phyloP scores from a whole-genome alignment of 2,888 invertebrate genomes.

The Pyrochroa serraticornis region DNA sequence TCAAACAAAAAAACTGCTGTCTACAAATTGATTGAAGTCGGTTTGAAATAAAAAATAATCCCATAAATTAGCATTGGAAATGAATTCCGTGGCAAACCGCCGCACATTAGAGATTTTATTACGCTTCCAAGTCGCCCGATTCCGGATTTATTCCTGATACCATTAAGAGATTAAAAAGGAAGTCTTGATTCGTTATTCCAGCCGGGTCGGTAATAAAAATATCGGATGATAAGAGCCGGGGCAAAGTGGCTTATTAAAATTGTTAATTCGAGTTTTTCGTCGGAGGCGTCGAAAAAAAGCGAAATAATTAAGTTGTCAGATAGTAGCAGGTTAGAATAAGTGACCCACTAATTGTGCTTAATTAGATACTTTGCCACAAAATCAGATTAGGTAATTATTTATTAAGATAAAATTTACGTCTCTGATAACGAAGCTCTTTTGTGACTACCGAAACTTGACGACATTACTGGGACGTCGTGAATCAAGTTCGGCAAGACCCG shows the following conservation, averaged over 20 bases:
- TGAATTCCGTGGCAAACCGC: no score
- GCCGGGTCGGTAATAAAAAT: constrained; percentile 3
- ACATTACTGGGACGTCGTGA: constrained; percentile 7
- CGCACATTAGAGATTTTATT: no score
- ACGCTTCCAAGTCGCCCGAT: background rate
- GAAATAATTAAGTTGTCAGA: constrained; percentile 25
- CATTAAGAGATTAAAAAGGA: constrained; percentile 40
- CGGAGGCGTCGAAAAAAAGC: constrained; percentile 20
- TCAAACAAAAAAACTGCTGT: constrained; percentile 6
- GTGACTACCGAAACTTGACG: constrained; percentile 16
- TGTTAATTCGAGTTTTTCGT: constrained; percentile 24
- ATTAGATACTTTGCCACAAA: constrained; percentile 12
- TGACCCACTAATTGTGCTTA: constrained; percentile 22
- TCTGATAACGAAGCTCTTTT: constrained; percentile 12
- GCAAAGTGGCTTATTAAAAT: constrained; percentile 18
- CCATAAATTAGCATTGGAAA: no score
- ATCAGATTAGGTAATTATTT: constrained; percentile 23
- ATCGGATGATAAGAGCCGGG: constrained; percentile 11
- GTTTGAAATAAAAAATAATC: constrained; percentile 1
- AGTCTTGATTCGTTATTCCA: constrained; percentile 21
- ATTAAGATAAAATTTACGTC: constrained; percentile 20
- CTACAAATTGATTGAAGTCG: background rate
- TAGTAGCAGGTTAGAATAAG: constrained; percentile 11
- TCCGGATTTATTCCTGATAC: constrained; percentile 36
- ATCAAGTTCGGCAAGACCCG: constrained; percentile 20